These are phyloP conservation scores for Drosophila subpulchrella DNA, from an alignment of 1,140 invertebrate species.

Conservation along the genomic window DNA sequence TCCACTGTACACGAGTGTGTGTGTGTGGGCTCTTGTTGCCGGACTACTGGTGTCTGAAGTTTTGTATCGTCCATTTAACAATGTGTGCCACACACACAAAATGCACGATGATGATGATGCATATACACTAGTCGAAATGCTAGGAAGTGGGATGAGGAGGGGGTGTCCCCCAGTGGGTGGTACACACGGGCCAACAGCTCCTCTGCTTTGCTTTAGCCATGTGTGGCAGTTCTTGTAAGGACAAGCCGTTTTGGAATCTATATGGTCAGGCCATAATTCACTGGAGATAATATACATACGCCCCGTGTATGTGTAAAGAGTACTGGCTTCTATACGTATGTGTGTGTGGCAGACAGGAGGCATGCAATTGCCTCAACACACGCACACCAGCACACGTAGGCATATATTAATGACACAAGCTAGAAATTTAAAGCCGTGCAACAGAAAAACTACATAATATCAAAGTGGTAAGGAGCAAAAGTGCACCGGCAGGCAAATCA, in stretches of 20 bases:
- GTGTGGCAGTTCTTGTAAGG: conserved; percentile 60
- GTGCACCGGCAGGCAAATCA: conserved; percentile 2
- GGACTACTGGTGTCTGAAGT: conserved; percentile 53
- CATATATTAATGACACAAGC: conserved; percentile 53
- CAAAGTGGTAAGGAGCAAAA: background rate
- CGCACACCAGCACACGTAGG: conserved; percentile 14
- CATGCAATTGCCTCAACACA: conserved; percentile 37
- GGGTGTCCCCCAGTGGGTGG: conserved; percentile 11
- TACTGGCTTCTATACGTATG: background rate
- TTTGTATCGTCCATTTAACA: conserved; percentile 83
- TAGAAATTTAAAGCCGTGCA: conserved; percentile 46
- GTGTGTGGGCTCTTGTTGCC: conserved; percentile 12
- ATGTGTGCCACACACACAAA: conserved; percentile 72
- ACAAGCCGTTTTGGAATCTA: conserved; percentile 81
- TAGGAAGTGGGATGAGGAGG: background rate
- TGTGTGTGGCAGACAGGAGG: conserved; percentile 42
- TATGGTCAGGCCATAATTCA: conserved; percentile 78
- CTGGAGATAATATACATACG: conserved; percentile 82
- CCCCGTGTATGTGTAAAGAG: conserved; percentile 5
- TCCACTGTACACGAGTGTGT: conserved; percentile 3
- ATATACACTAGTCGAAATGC: conserved; percentile 36
- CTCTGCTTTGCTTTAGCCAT: conserved; percentile 8
- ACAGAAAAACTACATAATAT: conserved; percentile 14
- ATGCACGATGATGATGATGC: conserved; percentile 69
- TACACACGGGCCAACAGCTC: conserved; percentile 42